A percentile compares a stretch with the other conserved stretches of the same genome.
Evolutionary conservation across 1,140 invertebrate species (phyloP).

Genomic region (Trinorchestia longiramus): DNA sequence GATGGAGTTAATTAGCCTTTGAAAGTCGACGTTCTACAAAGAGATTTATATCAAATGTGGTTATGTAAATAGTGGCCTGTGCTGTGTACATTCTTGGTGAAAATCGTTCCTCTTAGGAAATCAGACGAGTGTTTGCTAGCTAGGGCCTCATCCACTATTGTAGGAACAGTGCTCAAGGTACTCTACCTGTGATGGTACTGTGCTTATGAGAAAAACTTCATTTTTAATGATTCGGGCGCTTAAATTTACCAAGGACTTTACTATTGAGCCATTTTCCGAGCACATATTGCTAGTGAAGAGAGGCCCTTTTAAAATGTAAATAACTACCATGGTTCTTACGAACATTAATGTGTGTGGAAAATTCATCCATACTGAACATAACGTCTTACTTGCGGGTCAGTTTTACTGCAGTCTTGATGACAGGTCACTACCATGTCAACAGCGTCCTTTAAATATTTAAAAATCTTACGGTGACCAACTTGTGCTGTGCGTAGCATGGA

Average conservation of each 20-base stretch:
- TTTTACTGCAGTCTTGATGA: neutral
- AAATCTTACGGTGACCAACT: no score
- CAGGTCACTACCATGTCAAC: neutral
- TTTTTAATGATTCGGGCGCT: neutral
- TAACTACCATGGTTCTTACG: no score
- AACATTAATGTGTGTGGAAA: no score
- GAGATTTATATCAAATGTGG: neutral
- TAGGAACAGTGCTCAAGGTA: neutral
- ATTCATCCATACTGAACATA: neutral
- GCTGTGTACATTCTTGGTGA: neutral
- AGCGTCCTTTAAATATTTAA: neutral
- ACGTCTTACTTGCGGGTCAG: neutral
- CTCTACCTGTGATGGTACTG: neutral
- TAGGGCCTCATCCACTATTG: neutral
- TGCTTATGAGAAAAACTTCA: neutral
- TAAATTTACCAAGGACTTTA: neutral
- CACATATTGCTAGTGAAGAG: neutral
- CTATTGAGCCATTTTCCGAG: neutral
- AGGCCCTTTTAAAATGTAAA: neutral
- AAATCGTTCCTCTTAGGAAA: neutral
- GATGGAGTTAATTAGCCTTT: neutral
- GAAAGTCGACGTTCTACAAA: neutral
- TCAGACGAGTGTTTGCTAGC: neutral
- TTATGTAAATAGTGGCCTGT: neutral
- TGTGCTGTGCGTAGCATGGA: no score